Evolutionary conservation across 1,140 invertebrate genomes (phyloP), one percentile per base, ranked within the genome.

Genomic region (Doryteuthis pealeii): DNA sequence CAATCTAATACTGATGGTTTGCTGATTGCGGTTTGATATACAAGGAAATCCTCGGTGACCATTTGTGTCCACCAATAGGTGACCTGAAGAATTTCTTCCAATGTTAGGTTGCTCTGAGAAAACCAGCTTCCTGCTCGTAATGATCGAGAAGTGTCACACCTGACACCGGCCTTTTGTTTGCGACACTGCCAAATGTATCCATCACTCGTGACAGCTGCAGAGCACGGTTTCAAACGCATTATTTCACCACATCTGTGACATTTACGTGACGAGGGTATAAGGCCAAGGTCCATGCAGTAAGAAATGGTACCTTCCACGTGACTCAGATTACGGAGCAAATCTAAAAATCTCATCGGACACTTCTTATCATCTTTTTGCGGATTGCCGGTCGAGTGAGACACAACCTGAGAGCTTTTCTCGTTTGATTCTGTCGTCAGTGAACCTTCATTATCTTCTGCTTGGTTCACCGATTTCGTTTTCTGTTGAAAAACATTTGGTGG

Each of bases 121-220:
- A 73, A 73, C 72, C 72, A 73, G 40, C 72, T 73, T 30, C 65
- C 72, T 1, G 54, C 32, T 67, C 72, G 49, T 8, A 73, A 6
- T 6, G 43, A 32, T 10, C 43, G 54, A 15, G 58, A 67, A 22
- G 32, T 67, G 65, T 43, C 31, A 3, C 54, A 58, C 10, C n/a
- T 33, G 5, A 68, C 12, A 31, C 66, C 66, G 18, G 30, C 12
- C 4, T 31, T 32, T 22, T 68, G 66, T 22, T 33, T 68, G 28
- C 30, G 18, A 22, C 66, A 68, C 10, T 33, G 28, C 66, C 66
- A 68, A 14, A 32, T 31, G 66, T 32, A 68, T 18, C 66, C 66
- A 22, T 68, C 66, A 22, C 1, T 32, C 8, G 66, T 68, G 26
- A 68, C 66, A 33, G 30, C 1, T 18, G 32, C 30, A 14, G 66